Evolutionary conservation across 2,113 vertebrate species (phyloP).

Genomic region (Pteropus alecto): DNA sequence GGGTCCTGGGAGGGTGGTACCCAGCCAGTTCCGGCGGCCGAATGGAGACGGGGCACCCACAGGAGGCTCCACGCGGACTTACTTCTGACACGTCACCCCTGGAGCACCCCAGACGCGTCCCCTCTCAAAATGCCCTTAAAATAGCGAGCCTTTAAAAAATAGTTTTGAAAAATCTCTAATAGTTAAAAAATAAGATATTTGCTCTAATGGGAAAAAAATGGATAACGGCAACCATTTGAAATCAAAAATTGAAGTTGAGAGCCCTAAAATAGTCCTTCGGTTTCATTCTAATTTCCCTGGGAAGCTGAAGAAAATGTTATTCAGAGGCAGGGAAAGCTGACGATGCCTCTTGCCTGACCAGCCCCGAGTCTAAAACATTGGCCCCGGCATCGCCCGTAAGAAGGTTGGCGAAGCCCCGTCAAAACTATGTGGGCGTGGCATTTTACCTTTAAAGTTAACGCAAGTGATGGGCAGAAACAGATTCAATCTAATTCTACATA

Average conservation of each 20-base stretch:
- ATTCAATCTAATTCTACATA: neutral
- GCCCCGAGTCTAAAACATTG: neutral
- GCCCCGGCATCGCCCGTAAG: neutral
- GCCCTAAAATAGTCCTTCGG: neutral
- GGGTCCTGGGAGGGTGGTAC: fast-evolving
- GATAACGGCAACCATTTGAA: neutral
- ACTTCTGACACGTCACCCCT: fast-evolving
- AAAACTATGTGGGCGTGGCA: fast-evolving
- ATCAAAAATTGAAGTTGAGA: neutral
- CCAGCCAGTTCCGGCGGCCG: fast-evolving
- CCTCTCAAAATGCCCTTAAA: neutral
- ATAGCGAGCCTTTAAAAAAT: neutral
- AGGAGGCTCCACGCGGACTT: too few species aligned
- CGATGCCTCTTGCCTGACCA: fast-evolving
- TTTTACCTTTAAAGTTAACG: neutral
- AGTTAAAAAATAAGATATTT: neutral
- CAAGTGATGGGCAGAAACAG: too few species aligned
- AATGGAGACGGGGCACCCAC: fast-evolving
- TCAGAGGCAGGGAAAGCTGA: fast-evolving
- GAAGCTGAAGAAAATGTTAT: neutral
- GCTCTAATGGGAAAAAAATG: neutral
- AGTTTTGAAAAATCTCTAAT: neutral
- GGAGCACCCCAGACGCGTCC: neutral
- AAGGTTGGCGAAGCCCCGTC: fast-evolving
- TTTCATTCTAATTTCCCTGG: neutral